A percentile compares a stretch with the other conserved stretches of the same genome.
Conservation (phyloP, 2,797 vertebrate genomes). For the Huso huso region DNA sequence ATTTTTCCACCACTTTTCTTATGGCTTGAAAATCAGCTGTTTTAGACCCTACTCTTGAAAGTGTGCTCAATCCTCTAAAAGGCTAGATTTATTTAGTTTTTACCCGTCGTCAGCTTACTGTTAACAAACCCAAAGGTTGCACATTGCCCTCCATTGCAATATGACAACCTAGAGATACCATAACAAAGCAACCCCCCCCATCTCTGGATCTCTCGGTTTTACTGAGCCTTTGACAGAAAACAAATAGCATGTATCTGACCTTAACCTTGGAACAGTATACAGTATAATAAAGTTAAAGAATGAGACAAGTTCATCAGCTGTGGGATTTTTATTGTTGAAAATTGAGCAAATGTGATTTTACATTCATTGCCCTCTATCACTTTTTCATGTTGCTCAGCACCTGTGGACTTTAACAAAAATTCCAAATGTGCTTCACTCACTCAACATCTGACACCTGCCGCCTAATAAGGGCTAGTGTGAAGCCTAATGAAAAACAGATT, state of each 20-base stretch:
- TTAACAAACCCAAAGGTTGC: too few relatives aligned
- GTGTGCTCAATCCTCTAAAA: too few relatives aligned
- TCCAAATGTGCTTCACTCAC: background rate
- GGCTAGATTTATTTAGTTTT: too few relatives aligned
- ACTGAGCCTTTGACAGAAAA: background rate
- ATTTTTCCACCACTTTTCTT: too few relatives aligned
- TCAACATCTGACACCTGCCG: background rate
- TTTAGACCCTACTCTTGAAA: too few relatives aligned
- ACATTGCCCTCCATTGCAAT: too few relatives aligned
- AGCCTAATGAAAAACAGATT: background rate
- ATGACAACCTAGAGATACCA: too few relatives aligned
- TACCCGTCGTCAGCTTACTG: too few relatives aligned
- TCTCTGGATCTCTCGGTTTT: too few relatives aligned
- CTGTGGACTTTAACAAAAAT: background rate
- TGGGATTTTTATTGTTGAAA: background rate
- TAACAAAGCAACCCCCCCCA: too few relatives aligned
- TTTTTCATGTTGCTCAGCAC: background rate
- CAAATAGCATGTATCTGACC: background rate
- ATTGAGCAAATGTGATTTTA: background rate
- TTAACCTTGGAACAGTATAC: background rate
- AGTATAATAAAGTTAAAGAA: background rate
- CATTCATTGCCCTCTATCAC: background rate
- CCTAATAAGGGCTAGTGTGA: background rate
- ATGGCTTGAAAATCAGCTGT: too few relatives aligned
- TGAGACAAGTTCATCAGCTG: background rate